Evolutionary conservation across 2,797 vertebrate genomes (phyloP), one percentile per base, ranked within the genome.

Genomic region (Avahi laniger): DNA sequence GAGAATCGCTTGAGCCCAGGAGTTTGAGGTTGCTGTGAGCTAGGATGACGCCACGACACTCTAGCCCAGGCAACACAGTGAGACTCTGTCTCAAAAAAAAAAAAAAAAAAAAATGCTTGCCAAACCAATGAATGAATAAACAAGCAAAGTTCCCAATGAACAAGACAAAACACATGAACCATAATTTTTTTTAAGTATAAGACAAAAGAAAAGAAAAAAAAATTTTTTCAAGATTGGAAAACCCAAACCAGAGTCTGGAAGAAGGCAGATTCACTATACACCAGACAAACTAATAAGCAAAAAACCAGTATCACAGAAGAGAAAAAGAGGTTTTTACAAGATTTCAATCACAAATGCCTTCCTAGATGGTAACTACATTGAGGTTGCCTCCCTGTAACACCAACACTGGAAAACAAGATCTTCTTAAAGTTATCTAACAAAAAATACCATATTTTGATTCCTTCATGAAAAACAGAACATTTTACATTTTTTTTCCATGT

Each of bases 211-310:
- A 14, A 52, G 50, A 63, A 67, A 78, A 38, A 76, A 61, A 7
- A 41, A 13, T 57, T 13, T 61, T 48, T 48, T 24, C 15, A 82
- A 76, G 88, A 41, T 8, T 88, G 61, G 78, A 76, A 88, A 95
- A 43, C 43, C 35, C n/a, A 82, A 70, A 43, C 12, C 28, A 24
- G n/a, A 35, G 12, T 26, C 41, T 26, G 41, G 65, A 69, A 69
- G n/a, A 73, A 50, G 33, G 20, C 50, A 59, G 50, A 61, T 30
- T 82, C 20, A 81, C 41, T 24, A 13, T 0, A 48, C 7, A 61
- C 41, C 48, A 54, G 24, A 72, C 46, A 17, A 57, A 48, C 15
- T 4, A 8, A 54, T 10, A 3, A 86, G 81, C 81, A 79, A 41
- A 76, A 76, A 46, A 7, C 38, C 75, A 28, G 28, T 2, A 46